Base-by-base conservation (phyloP, 2,888 invertebrate genomes). In the Coenonympha arcania region DNA sequence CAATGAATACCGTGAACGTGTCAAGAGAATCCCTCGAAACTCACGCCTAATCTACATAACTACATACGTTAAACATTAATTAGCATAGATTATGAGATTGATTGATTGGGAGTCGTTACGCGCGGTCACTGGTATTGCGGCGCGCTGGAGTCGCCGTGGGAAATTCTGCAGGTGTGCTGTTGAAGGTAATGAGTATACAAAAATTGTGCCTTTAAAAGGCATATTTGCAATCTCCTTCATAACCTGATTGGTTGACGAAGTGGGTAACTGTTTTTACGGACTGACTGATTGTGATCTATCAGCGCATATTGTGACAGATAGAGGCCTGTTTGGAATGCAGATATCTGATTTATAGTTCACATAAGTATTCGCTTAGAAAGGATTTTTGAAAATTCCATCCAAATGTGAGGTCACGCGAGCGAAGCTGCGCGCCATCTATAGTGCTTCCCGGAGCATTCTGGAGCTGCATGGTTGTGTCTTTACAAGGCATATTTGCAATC, bases 131-230 rank as follows among this genome's bases (percentile, higher is more conserved):
- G 43, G 39, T 40, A 34, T 34, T 40, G 44, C 48, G 13, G 39
- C 11, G 15, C 22, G 24, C n/a, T n/a, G 39, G 13, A 20, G 37
- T 48, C 20, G 42, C 60, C 76, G 81, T 81, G 81, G 73, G 81
- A 81, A 79, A 66, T 61, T 55, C 58, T 65, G 68, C 81, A 81
- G 81, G 79, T 80, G 81, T 66, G 30, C 19, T 18, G 11, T 3
- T 19, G 18, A 13, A 31, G 42, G 13, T 42, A 42, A 30, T 31
- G 42, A 20, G 31, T 31, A 33, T 33, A 43, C 22, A 31, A 43
- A 43, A 43, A 43, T 43, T 43, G 33, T 43, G 43, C 43, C 31
- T 31, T 43, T 31, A 31, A 20, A 43, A 43, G 13, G 22, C 43
- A 43, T 43, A 43, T 43, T 43, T 43, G 43, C 43, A 43, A 43